Evolutionary conservation across 2,888 invertebrate species (phyloP), one percentile per base, ranked within the genome.

Genomic region (Hyposoter dolosus): DNA sequence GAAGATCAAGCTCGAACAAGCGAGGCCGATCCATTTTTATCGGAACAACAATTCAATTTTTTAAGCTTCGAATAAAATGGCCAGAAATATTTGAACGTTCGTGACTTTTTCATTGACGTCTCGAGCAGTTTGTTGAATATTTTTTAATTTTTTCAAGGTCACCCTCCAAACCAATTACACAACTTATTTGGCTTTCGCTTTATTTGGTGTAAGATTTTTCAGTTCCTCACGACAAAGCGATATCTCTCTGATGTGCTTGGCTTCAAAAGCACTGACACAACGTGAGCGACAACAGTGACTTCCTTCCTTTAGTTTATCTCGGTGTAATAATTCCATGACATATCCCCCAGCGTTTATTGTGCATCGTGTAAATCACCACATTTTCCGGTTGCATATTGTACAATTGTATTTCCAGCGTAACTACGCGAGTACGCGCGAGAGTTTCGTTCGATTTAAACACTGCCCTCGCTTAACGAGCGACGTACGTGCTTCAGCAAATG

Each of bases 281-380:
- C 12, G 19, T 50, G 32, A 63, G 56, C 56, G 32, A 45, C 56
- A 63, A 32, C 56, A 69, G 32, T 43, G 43, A 4, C 40, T 78
- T 53, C 78, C 75, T 76, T 76, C 43, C 77, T 66, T 28, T 1
- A 23, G 77, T 50, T 47, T 60, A 47, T 35, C 56, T 35, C 72
- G 45, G 15, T 60, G n/a, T 35, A 47, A 72, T 56, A 66, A 66
- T 75, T 79, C 43, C 60, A 45, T 43, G n/a, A 32, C 35, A 19
- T 40, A 47, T 47, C 47, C 56, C 17, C 47, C 0, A 32, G 35
- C 79, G 35, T 56, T 56, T 17, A 60, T 71, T 40, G 66, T 66
- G 66, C 19, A 66, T 66, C 40, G 66, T 40, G 66, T 66, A 19
- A 66, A 66, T 66, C 40, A 40, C 40, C 66, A 66, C 40, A 66